phyloP scores from a whole-genome alignment of 2,113 vertebrate species.

The Eolophus roseicapilla region DNA sequence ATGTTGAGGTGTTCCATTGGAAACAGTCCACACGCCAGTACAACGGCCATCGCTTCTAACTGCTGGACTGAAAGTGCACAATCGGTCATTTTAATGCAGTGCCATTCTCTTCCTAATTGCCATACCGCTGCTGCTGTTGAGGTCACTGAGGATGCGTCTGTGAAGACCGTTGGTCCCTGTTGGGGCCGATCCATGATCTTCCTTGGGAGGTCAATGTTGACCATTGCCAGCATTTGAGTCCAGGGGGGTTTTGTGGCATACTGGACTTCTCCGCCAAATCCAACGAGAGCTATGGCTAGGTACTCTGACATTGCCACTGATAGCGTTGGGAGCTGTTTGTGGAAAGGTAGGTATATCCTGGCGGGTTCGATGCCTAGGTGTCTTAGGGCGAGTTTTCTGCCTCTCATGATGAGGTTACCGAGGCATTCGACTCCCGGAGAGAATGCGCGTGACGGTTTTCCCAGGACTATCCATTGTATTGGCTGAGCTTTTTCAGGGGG shows the following conservation, averaged over 20 bases:
- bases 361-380: not conserved
- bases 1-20: not conserved
- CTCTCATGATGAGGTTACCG: not conserved
- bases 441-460: no score
- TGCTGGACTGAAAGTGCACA: not conserved
- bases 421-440: not conserved
- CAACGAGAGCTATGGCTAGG: no score
- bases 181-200: not conserved
- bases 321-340: not conserved
- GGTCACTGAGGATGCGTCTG: not conserved
- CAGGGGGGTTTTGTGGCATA: not conserved
- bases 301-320: not conserved
- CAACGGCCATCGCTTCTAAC: not conserved
- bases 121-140: not conserved
- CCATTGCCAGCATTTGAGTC: not conserved
- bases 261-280: not conserved
- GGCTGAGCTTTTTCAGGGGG: no score
- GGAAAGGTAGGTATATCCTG: not conserved
- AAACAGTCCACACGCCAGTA: not conserved
- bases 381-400: not conserved
- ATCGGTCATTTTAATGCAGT: not conserved
- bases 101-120: not conserved
- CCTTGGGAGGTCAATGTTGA: not conserved
- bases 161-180: not conserved
- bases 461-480: no score